These are phyloP conservation scores for Rhea pennata DNA, from an alignment of 2,113 vertebrate genomes.

Conservation along the genomic window DNA sequence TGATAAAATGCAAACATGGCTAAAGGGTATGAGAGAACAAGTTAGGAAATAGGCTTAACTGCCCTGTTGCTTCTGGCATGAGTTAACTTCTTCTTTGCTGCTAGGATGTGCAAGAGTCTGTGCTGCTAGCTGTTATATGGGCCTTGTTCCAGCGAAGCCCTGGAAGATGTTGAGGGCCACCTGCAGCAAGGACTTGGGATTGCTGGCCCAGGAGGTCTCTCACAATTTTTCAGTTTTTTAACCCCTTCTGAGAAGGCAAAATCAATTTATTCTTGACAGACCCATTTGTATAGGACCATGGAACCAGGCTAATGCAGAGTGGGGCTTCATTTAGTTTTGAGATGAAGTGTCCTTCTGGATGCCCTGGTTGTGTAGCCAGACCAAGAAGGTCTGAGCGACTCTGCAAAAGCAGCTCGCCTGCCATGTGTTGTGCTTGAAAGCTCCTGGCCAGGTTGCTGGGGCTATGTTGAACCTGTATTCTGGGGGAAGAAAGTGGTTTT, in stretches of 20 bases:
- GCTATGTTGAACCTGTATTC: not conserved
- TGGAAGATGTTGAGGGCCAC: not conserved
- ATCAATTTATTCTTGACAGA: not conserved
- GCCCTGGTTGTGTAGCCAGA: accelerated
- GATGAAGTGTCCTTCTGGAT: not conserved
- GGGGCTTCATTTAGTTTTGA: not conserved
- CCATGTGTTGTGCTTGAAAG: accelerated
- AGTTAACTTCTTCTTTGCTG: not conserved
- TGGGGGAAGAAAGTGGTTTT: not conserved
- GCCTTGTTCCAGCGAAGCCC: not conserved
- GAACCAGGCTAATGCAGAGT: not conserved
- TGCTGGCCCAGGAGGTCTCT: not conserved
- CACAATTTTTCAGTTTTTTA: not conserved
- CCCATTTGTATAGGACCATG: not conserved
- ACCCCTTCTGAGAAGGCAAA: not conserved
- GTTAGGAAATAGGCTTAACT: not conserved
- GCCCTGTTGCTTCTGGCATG: not conserved
- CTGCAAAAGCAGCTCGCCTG: not conserved
- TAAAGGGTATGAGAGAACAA: accelerated
- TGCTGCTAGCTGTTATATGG: not conserved
- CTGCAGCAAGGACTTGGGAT: not conserved
- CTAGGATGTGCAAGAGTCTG: not conserved
- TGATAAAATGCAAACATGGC: not conserved
- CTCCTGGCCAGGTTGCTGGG: not conserved
- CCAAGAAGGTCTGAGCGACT: not conserved